Evolutionary conservation across 1,140 invertebrate species (phyloP).

Genomic region (Drosophila bocki): DNA sequence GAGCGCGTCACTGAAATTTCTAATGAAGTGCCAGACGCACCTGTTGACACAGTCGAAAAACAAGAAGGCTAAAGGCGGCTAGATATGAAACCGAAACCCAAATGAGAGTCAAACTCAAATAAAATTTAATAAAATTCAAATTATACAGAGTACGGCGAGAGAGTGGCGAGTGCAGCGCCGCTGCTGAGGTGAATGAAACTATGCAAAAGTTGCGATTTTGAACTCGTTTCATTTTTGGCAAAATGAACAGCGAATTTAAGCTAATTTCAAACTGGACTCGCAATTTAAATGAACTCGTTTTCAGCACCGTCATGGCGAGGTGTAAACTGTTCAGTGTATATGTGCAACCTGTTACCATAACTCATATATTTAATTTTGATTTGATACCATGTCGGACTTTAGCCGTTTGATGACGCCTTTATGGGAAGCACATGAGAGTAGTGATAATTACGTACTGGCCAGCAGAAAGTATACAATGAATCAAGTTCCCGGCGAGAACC

Average conservation of each 20-base stretch:
- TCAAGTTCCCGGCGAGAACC: constrained; percentile 32
- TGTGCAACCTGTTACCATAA: constrained; percentile 14
- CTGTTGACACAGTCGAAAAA: constrained; percentile 65
- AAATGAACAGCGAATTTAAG: constrained; percentile 13
- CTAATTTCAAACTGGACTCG: constrained; percentile 9
- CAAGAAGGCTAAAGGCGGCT: constrained; percentile 17
- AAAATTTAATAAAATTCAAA: constrained; percentile 70
- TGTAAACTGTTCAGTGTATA: neutral
- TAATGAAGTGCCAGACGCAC: constrained; percentile 76
- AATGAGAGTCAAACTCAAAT: constrained; percentile 57
- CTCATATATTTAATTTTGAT: constrained; percentile 2
- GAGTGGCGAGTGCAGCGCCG: constrained; percentile 20
- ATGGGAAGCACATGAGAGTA: constrained; percentile 19
- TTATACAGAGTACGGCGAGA: constrained; percentile 15
- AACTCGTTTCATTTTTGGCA: constrained; percentile 15
- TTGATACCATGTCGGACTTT: neutral
- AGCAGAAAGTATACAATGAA: constrained; percentile 33
- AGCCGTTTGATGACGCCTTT: constrained; percentile 6
- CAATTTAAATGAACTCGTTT: constrained; percentile 26
- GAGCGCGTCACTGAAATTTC: constrained; percentile 41
- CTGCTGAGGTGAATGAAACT: constrained; percentile 23
- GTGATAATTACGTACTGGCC: constrained; percentile 47
- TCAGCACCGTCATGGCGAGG: neutral
- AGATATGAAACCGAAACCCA: constrained; percentile 30
- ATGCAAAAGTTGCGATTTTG: constrained; percentile 37